Evolutionary conservation across 1,140 invertebrate genomes (phyloP).

Genomic region (Spodoptera frugiperda): DNA sequence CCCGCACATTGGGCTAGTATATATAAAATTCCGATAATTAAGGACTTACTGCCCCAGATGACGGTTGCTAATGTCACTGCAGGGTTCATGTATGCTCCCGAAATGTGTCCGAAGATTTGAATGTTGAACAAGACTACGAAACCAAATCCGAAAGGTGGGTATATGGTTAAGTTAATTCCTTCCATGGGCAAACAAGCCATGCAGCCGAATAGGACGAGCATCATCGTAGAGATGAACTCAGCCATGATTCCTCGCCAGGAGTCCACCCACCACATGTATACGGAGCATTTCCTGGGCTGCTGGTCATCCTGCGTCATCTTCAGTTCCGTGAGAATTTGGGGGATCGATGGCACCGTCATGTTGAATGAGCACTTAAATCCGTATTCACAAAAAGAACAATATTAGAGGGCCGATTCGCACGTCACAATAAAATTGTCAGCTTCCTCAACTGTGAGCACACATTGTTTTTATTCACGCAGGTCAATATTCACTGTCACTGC

Average conservation of each 20-base stretch:
- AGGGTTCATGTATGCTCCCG: conserved; percentile 92
- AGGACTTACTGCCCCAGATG: conserved; percentile 81
- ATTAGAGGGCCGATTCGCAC: background rate
- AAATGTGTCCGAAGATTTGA: conserved; percentile 90
- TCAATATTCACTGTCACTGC: conserved; percentile 7
- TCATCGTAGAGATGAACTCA: conserved; percentile 69
- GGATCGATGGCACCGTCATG: conserved; percentile 12
- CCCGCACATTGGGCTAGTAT: conserved; percentile 91
- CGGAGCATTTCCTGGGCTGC: background rate
- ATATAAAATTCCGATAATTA: conserved; percentile 90
- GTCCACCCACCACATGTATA: conserved; percentile 44
- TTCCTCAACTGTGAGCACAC: background rate
- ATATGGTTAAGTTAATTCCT: conserved; percentile 59
- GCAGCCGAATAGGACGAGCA: conserved; percentile 73
- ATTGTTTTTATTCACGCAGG: conserved; percentile 6
- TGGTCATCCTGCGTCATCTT: background rate
- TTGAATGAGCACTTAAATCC: background rate
- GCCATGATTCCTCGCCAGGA: conserved; percentile 61
- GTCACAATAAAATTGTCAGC: background rate
- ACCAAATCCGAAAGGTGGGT: conserved; percentile 69
- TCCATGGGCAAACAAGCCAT: conserved; percentile 69
- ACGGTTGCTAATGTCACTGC: conserved; percentile 91
- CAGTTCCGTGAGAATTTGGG: conserved; percentile 13
- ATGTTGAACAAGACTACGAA: conserved; percentile 80
- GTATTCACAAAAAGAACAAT: conserved; percentile 3